Percentiles rank a stretch among this genome's conserved stretches.
Evolutionary conservation across 2,888 invertebrate species (phyloP).

Genomic region (Polydrusus pterygomalis): DNA sequence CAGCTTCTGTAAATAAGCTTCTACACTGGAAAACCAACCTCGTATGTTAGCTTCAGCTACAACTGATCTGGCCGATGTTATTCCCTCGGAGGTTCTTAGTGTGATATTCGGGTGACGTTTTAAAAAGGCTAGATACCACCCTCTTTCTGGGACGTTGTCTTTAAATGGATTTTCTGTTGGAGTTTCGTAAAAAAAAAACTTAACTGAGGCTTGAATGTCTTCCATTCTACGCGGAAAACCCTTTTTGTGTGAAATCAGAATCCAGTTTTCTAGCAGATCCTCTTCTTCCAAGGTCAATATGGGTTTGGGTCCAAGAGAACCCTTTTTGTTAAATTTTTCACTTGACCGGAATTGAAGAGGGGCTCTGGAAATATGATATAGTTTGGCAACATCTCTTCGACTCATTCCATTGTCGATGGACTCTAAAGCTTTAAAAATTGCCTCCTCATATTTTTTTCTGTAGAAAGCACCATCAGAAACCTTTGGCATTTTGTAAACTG

Average conservation of each 20-base stretch:
- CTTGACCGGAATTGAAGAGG: constrained; percentile 54
- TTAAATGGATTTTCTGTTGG: constrained; percentile 50
- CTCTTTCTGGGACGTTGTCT: constrained; percentile 44
- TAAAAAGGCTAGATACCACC: constrained; percentile 57
- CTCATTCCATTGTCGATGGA: constrained; percentile 51
- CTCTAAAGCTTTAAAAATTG: constrained; percentile 46
- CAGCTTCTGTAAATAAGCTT: constrained; percentile 55
- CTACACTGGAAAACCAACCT: constrained; percentile 57
- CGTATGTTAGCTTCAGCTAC: too few relatives aligned
- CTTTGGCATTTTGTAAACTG: constrained; percentile 18
- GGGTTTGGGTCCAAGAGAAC: constrained; percentile 52
- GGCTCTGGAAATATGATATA: constrained; percentile 46
- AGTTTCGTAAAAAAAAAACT: constrained; percentile 44
- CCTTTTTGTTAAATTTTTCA: constrained; percentile 48
- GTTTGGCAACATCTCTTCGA: constrained; percentile 49
- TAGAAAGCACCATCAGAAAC: not conserved
- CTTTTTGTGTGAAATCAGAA: constrained; percentile 44
- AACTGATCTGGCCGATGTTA: constrained; percentile 61
- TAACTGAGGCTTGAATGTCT: constrained; percentile 51
- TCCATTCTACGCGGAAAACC: constrained; percentile 55
- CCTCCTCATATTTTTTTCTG: constrained; percentile 35
- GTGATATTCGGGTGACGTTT: constrained; percentile 57
- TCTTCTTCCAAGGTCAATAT: constrained; percentile 52
- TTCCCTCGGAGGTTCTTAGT: constrained; percentile 51
- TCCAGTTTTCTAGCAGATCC: constrained; percentile 50